A percentile compares a stretch with the other conserved stretches of the same genome.
phyloP scores from a whole-genome alignment of 2,888 invertebrate species.

The Fragum whitleyi region DNA sequence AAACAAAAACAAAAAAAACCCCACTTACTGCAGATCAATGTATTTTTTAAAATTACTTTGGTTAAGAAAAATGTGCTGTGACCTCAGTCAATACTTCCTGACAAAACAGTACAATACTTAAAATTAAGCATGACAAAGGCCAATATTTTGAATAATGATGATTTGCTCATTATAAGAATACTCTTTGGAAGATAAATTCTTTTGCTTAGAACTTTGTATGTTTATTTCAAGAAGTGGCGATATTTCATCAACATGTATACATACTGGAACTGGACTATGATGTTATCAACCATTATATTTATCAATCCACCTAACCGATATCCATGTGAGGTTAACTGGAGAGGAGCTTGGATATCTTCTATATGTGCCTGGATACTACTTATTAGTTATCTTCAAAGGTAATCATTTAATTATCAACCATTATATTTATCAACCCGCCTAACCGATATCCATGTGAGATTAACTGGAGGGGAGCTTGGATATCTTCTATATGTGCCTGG shows the following conservation, averaged over 20 bases:
- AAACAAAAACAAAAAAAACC: no score
- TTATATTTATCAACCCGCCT: conserved; percentile 65
- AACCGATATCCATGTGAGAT: conserved; percentile 70
- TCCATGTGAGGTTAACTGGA: conserved; percentile 77
- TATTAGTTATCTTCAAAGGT: conserved; percentile 64
- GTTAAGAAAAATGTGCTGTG: no score
- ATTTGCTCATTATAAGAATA: no score
- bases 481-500: conserved; percentile 70
- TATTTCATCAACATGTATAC: conserved; percentile 62
- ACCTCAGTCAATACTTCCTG: no score
- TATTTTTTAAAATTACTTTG: no score
- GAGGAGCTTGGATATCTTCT: conserved; percentile 77
- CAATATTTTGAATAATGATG: no score
- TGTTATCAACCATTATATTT: conserved; percentile 59
- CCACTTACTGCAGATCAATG: no score
- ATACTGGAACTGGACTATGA: conserved; percentile 63
- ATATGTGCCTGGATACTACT: conserved; percentile 65
- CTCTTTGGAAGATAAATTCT: no score
- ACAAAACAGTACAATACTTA: no score
- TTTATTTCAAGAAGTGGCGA: conserved; percentile 55
- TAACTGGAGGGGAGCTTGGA: conserved; percentile 79
- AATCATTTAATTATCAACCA: conserved; percentile 46
- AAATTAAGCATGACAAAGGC: no score
- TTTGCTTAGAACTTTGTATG: no score
- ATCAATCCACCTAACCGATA: conserved; percentile 65